These are phyloP conservation scores for Chlorodrepanis virens DNA, from an alignment of 2,113 vertebrate genomes.

Conservation along the genomic window DNA sequence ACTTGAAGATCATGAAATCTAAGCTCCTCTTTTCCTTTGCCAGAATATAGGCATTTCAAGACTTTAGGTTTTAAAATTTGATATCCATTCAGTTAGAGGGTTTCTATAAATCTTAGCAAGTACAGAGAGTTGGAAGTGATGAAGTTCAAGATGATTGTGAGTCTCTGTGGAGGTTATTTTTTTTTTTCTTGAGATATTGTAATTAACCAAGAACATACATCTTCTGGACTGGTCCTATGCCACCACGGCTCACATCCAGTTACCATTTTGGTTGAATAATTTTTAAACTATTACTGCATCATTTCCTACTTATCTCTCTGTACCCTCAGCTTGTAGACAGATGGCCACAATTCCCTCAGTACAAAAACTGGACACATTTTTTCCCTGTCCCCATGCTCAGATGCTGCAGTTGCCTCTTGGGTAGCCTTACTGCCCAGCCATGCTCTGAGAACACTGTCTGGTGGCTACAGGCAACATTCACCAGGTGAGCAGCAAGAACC, in stretches of 20 bases:
- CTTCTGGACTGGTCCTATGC: background rate
- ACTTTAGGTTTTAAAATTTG: background rate
- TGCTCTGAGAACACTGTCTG: background rate
- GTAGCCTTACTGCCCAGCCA: fast-evolving
- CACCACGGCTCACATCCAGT: background rate
- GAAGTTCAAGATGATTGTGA: background rate
- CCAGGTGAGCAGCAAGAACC: background rate
- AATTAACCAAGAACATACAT: background rate
- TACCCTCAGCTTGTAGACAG: background rate
- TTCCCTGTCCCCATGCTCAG: background rate
- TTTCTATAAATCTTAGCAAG: background rate
- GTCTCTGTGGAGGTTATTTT: background rate
- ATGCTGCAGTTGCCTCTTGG: fast-evolving
- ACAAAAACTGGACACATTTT: background rate
- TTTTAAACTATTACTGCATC: background rate
- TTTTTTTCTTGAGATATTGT: background rate
- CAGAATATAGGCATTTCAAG: background rate
- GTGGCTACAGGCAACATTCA: background rate
- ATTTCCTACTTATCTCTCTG: background rate
- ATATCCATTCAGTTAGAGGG: background rate
- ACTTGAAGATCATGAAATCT: background rate
- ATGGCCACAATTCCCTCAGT: background rate
- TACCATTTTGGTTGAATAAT: background rate
- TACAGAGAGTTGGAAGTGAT: background rate
- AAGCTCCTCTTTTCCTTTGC: background rate